Conservation (phyloP, 2,888 invertebrate genomes). For the Drosophila sordidula region DNA sequence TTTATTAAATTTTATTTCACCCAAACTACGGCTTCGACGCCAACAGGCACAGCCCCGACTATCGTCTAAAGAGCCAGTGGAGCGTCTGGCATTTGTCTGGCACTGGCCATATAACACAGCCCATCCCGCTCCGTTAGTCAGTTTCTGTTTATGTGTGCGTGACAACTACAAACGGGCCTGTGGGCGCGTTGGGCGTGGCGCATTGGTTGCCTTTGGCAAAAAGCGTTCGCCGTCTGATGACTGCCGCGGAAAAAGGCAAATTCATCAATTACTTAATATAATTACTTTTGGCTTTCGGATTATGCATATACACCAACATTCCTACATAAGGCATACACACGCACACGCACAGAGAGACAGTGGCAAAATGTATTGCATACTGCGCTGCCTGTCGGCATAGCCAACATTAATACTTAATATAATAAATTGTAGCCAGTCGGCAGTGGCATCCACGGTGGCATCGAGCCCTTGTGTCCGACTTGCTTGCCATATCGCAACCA, state of each 20-base stretch:
- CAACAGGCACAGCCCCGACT: constrained; percentile 23
- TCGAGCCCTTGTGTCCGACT: constrained; percentile 11
- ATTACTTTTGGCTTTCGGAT: constrained; percentile 83
- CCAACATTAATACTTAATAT: constrained; percentile 81
- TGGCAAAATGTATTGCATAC: constrained; percentile 41
- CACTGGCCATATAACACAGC: constrained; percentile 18
- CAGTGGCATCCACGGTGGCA: constrained; percentile 58
- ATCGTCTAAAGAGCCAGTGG: constrained; percentile 19
- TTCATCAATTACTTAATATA: constrained; percentile 83
- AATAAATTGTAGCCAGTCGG: constrained; percentile 81
- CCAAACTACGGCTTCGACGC: constrained; percentile 12
- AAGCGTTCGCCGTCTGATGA: constrained; percentile 43
- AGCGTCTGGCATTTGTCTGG: constrained; percentile 51
- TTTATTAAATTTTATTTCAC: constrained; percentile 75
- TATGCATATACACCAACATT: constrained; percentile 71
- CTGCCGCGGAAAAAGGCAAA: constrained; percentile 76
- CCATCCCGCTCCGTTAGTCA: too few relatives aligned
- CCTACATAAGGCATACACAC: constrained; percentile 13
- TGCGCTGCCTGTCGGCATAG: constrained; percentile 44
- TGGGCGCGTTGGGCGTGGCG: constrained; percentile 10
- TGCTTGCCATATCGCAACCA: background rate
- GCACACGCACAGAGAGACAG: background rate
- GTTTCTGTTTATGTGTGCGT: constrained; percentile 19
- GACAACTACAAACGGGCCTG: constrained; percentile 38
- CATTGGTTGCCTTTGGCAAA: constrained; percentile 48